Percentiles rank a stretch among this genome's conserved stretches.
These are phyloP conservation scores for Hippocampus abdominalis DNA, from an alignment of 2,113 vertebrate species.

Conservation along the genomic window DNA sequence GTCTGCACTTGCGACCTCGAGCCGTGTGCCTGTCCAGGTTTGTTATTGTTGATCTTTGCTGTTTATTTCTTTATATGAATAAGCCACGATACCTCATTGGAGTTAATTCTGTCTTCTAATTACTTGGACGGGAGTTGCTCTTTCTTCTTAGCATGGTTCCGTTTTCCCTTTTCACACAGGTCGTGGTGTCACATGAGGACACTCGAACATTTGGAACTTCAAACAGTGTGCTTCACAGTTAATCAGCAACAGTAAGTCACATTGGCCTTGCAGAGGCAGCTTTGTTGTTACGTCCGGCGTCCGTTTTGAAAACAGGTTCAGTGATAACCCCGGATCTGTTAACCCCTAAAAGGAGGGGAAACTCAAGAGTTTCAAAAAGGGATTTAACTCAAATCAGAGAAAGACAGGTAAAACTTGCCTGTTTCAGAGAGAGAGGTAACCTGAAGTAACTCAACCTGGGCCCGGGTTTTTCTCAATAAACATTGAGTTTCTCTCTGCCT, in stretches of 20 bases:
- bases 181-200: conserved; percentile 26
- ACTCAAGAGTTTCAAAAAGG: no score
- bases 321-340: no score
- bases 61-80: background rate
- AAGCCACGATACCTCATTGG: background rate
- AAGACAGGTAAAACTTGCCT: no score
- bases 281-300: background rate
- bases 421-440: no score
- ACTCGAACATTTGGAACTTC: background rate
- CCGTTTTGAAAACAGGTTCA: no score
- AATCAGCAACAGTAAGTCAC: conserved; percentile 51
- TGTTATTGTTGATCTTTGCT: background rate
- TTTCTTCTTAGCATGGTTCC: background rate
- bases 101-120: background rate
- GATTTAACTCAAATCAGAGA: no score
- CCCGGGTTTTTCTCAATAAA: no score
- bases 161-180: conserved; percentile 12
- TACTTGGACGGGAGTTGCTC: background rate
- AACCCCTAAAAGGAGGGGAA: no score
- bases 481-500: background rate
- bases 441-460: no score
- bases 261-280: background rate
- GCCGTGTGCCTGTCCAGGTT: background rate
- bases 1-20: background rate
- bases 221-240: background rate